These are phyloP conservation scores for Ataeniobius toweri DNA, from an alignment of 2,797 vertebrate genomes.

Conservation along the genomic window DNA sequence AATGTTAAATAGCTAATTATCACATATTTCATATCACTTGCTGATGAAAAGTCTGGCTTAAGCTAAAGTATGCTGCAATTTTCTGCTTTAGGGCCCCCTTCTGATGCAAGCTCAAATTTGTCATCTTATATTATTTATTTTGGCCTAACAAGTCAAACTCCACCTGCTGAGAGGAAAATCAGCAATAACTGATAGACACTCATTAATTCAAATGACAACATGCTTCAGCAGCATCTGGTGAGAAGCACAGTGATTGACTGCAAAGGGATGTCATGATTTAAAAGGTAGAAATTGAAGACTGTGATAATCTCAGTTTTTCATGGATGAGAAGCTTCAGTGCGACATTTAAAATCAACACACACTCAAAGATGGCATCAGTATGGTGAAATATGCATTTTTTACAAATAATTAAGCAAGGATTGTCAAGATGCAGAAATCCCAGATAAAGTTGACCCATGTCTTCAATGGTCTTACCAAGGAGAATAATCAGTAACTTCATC, in stretches of 20 bases:
- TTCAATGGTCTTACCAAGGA: conserved; percentile 41
- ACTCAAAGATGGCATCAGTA: not conserved
- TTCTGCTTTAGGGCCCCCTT: conserved; percentile 63
- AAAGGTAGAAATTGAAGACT: conserved; percentile 26
- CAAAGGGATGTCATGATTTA: conserved; percentile 41
- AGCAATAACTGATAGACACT: conserved; percentile 59
- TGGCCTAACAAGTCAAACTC: conserved; percentile 66
- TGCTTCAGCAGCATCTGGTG: conserved; percentile 63
- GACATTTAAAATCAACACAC: conserved; percentile 5
- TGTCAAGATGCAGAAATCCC: conserved; percentile 20
- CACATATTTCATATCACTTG: conserved; percentile 66
- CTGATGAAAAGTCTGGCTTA: conserved; percentile 62
- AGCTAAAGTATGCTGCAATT: conserved; percentile 62
- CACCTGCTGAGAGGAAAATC: conserved; percentile 66
- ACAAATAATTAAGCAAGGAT: conserved; percentile 9
- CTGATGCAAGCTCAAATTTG: conserved; percentile 67
- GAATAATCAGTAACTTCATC: conserved; percentile 56
- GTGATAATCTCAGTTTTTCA: conserved; percentile 24
- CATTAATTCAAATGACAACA: conserved; percentile 73
- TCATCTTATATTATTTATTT: conserved; percentile 73
- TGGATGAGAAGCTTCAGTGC: conserved; percentile 1
- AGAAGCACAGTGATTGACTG: conserved; percentile 60
- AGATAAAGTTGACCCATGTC: conserved; percentile 39
- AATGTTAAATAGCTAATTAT: conserved; percentile 75
- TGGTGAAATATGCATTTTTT: conserved; percentile 22